Evolutionary conservation across 2,888 invertebrate species (phyloP), one percentile per base, ranked within the genome.

Genomic region (Drepana falcataria): DNA sequence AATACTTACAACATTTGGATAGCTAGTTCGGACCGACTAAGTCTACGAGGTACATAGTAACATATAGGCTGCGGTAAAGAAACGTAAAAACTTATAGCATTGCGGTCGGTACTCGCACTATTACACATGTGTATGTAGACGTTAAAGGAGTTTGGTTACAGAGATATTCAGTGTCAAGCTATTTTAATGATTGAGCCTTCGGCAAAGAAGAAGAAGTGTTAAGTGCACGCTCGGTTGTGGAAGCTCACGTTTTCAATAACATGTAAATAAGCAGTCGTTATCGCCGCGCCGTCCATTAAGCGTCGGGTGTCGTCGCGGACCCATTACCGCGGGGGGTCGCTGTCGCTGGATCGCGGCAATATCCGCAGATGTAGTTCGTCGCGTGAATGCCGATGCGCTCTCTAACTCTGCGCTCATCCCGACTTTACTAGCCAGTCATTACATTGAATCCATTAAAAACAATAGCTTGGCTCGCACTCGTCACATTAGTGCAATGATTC

Each of bases 211-310:
- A n/a, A n/a, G n/a, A n/a, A n/a, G 21, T 21, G 21, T 21, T 21
- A 21, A 21, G 21, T 21, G 21, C 21, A 21, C 21, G 21, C 21
- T 21, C 5, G 37, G 5, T 37, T 37, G 37, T 44, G 44, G 9
- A 9, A 9, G 9, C 9, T 44, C 3, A 9, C 9, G 3, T 6
- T 9, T 3, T 44, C 51, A 51, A 34, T 40, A 41, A 51, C 51
- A 51, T 51, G 51, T 51, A 51, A 51, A 51, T 51, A 51, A 51
- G 41, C 34, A 40, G 35, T 40, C 37, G 37, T 51, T 40, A 51
- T 40, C 51, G 33, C 33, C 41, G 35, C 6, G 21, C 33, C 6
- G 33, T 51, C 7, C 3, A 9, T 9, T 44, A 9, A 6, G 2
- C 3, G 9, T 44, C 44, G 44, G 3, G 44, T 44, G 44, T 7